Base-by-base conservation (phyloP, 1,140 invertebrate genomes). In the Eciton burchellii region DNA sequence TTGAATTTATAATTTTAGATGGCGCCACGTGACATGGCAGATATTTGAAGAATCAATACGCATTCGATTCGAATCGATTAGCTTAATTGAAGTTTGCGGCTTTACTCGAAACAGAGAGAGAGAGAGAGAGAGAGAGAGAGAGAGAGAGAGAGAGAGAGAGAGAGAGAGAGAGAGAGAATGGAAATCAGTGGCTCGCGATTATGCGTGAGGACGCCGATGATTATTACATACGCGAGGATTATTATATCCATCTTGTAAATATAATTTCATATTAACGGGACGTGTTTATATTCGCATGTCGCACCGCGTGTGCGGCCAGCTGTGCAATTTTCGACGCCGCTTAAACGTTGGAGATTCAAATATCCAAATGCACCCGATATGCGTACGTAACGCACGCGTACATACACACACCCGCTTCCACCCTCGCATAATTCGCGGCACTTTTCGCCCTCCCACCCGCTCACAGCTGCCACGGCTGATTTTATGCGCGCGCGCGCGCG, bases 281-380 rank as follows among this genome's bases (percentile, higher is more conserved):
- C 8, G 11, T 63, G n/a, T 41, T 12, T 12, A 26, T 68, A 29
- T 21, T 29, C 3, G 49, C 24, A 21, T n/a, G 41, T 66, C 35
- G 26, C 29, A 5, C 19, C 12, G 14, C 1, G 21, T 43, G 29
- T 35, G 35, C 35, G 35, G 2, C 29, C 41, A 41, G n/a, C 47
- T 14, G n/a, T 9, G 19, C 52, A n/a, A 77, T 79, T 29, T 70
- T 43, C 35, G 6, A 54, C 11, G 21, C 16, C 29, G 49, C 41
- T 68, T 24, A 79, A 57, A 41, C 16, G 68, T 12, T 73, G n/a
- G 43, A 73, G 49, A 81, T 73, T 73, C 26, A 73, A 81, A 73
- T 24, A 43, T 9, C 24, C 26, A 26, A 16, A 60, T 52, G 24
- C n/a, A 79, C 3, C 24, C n/a, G 60, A 77, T 24, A n/a, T n/a